phyloP scores from a whole-genome alignment of 2,113 vertebrate genomes.

The Puntigrus tetrazona region DNA sequence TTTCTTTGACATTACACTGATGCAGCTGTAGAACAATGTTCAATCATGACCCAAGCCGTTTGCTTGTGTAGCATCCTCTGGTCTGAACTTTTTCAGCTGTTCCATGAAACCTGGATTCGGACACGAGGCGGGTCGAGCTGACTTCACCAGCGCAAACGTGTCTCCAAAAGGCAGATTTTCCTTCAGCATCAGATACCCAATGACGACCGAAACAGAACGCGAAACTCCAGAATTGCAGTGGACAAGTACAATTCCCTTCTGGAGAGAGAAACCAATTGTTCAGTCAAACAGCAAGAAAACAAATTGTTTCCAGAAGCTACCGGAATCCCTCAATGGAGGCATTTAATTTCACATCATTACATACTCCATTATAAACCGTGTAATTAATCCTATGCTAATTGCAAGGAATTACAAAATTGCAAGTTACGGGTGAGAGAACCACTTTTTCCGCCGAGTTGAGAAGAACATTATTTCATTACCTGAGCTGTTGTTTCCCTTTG shows the following conservation, averaged over 20 bases:
- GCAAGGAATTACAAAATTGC: constrained; percentile 49
- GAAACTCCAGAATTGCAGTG: constrained; percentile 96
- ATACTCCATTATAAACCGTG: constrained; percentile 35
- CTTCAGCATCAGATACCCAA: constrained; percentile 89
- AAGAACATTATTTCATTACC: constrained; percentile 66
- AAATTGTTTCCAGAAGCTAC: background rate
- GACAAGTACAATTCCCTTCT: constrained; percentile 90
- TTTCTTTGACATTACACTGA: background rate
- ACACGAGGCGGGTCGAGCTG: constrained; percentile 80
- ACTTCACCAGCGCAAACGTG: constrained; percentile 86
- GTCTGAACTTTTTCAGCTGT: constrained; percentile 84
- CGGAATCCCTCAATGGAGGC: constrained; percentile 12
- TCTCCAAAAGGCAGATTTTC: constrained; percentile 82
- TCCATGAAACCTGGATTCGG: constrained; percentile 92
- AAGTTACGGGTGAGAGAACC: constrained; percentile 61
- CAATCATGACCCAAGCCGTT: constrained; percentile 53
- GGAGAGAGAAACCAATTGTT: constrained; percentile 23
- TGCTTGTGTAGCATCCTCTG: constrained; percentile 58
- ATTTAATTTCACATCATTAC: constrained; percentile 40
- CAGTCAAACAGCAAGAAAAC: background rate
- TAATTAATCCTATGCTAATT: constrained; percentile 51
- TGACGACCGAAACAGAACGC: constrained; percentile 84
- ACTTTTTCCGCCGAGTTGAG: constrained; percentile 62
- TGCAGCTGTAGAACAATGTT: background rate
- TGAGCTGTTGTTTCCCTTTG: constrained; percentile 52